These are phyloP conservation scores for Leptinotarsa defecta DNA, from an alignment of 1,140 invertebrate species.

Conservation along the genomic window DNA sequence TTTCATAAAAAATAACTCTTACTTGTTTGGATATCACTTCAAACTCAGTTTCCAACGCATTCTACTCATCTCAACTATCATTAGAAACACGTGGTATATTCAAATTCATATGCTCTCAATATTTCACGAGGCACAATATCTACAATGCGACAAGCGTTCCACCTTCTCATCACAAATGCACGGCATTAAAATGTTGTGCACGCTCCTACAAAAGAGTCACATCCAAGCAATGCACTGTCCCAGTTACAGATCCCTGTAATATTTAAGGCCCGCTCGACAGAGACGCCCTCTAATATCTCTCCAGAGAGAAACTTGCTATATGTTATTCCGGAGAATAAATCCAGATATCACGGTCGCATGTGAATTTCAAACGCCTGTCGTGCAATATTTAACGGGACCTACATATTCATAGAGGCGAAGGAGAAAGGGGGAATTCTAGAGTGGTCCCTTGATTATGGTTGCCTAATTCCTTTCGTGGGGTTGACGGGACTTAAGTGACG, in stretches of 20 bases:
- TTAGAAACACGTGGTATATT: too few relatives aligned
- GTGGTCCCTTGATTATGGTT: too few relatives aligned
- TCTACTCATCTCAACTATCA: too few relatives aligned
- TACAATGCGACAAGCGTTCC: too few relatives aligned
- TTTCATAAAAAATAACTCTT: too few relatives aligned
- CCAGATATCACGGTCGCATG: neutral
- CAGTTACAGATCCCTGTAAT: constrained; percentile 5
- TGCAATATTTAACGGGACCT: neutral
- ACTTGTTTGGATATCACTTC: too few relatives aligned
- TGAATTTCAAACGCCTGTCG: neutral
- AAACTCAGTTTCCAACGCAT: too few relatives aligned
- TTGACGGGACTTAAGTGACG: too few relatives aligned
- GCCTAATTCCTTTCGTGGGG: too few relatives aligned
- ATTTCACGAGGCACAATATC: too few relatives aligned
- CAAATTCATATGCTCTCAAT: too few relatives aligned
- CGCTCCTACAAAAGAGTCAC: neutral
- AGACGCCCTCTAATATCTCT: constrained; percentile 5
- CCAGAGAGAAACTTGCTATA: neutral
- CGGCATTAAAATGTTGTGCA: neutral
- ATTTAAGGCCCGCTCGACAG: neutral
- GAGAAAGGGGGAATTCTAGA: neutral
- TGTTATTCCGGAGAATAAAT: neutral
- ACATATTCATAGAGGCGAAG: neutral
- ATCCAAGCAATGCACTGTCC: neutral
- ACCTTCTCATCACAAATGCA: neutral